Conservation (phyloP, 2,113 vertebrate species). For the Chionis minor region DNA sequence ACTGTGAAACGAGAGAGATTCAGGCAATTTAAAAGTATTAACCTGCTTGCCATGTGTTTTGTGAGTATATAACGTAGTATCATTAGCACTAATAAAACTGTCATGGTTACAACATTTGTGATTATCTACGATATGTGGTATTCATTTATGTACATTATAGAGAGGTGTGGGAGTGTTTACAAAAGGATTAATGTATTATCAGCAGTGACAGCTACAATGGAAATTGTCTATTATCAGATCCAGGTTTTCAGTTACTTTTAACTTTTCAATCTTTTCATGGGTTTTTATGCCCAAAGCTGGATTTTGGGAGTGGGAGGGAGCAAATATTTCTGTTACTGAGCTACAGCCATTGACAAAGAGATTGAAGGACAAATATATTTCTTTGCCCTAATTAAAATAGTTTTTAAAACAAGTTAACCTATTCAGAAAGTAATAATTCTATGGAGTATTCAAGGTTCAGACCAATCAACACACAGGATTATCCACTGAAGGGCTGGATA, state of each 20-base stretch:
- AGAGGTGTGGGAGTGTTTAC: neutral
- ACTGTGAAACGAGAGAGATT: neutral
- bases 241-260: neutral
- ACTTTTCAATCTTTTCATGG: neutral
- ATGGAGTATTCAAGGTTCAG: neutral
- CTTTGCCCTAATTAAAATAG: neutral
- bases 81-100: conserved; percentile 15
- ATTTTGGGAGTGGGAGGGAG: neutral
- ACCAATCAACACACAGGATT: neutral
- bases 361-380: neutral
- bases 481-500: neutral
- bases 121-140: neutral
- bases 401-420: neutral
- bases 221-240: neutral
- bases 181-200: neutral
- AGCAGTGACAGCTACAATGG: neutral
- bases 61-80: neutral
- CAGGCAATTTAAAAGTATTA: neutral
- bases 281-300: neutral
- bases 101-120: neutral
- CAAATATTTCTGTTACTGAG: neutral
- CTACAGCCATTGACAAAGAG: neutral
- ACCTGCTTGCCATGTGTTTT: neutral
- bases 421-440: neutral
- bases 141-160: neutral